Evolutionary conservation across 2,888 invertebrate genomes (phyloP), one percentile per base, ranked within the genome.

Genomic region (Hemistola chrysoprasaria): DNA sequence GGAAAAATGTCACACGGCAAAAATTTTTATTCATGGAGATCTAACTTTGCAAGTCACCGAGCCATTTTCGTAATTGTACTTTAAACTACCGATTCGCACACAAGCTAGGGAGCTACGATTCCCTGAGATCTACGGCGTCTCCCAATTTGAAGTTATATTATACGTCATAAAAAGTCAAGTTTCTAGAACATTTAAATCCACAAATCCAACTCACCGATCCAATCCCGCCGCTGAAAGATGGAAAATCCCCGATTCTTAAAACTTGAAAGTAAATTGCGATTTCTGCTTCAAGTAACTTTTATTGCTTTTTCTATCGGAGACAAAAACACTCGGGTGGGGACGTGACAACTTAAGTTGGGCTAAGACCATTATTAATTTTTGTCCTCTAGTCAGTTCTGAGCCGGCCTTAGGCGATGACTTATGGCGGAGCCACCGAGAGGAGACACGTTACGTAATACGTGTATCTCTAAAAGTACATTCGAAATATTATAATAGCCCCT

Each of bases 271-370:
- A 73, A 78, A 78, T 80, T 75, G 75, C 69, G 66, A 70, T 78
- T 79, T 77, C 75, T 73, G 73, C 73, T 67, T 43, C 64, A 76
- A 76, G 68, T 62, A 74, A 72, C 74, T 79, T 79, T 75, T 76
- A 83, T 80, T 78, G 64, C 72, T 76, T 78, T 71, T 65, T 62
- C 53, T 51, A 54, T 56, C 47, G 44, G 42, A 55, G 50, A 52
- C 50, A 53, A 55, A 64, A 59, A 62, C 59, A 58, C 50, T 53
- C 33, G 28, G n/a, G 32, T 47, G 40, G 46, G 34, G 42, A 50
- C 42, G 39, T 50, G 40, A 47, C 53, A 51, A 43, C 32, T 52
- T 50, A 42, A 51, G 35, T 55, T 46, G 39, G 29, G 28, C 40
- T 35, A 40, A 39, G 35, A 39, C 38, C 35, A 30, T 41, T 46